These are phyloP conservation scores for Etheostoma cragini DNA, from an alignment of 2,113 vertebrate species.

Conservation along the genomic window DNA sequence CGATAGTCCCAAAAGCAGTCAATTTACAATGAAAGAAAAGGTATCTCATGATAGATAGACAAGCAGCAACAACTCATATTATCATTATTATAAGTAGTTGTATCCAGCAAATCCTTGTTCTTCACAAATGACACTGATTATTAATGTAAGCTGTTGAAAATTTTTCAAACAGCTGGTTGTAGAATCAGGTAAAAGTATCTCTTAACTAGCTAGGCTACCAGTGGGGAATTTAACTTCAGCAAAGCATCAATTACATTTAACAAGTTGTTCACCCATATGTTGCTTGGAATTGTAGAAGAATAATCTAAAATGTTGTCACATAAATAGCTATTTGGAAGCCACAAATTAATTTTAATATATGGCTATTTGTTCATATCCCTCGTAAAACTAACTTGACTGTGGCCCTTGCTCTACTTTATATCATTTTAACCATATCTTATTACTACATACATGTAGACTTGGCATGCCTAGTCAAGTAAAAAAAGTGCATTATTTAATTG, in stretches of 20 bases:
- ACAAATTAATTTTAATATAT: neutral
- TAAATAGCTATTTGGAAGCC: neutral
- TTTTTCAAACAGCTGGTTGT: neutral
- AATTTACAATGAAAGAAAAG: neutral
- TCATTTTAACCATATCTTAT: neutral
- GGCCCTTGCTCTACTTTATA: neutral
- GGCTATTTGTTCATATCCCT: neutral
- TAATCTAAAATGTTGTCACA: neutral
- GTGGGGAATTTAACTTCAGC: neutral
- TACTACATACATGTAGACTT: neutral
- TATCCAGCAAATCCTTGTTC: neutral
- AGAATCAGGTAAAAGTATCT: neutral
- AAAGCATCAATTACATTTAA: neutral
- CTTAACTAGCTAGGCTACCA: neutral
- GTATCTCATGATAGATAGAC: neutral
- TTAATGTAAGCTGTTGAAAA: neutral
- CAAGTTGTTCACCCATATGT: neutral
- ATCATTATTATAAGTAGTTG: neutral
- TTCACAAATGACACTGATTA: neutral
- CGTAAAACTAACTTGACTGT: neutral
- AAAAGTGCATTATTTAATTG: neutral
- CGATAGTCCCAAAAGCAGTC: neutral
- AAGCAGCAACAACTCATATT: neutral
- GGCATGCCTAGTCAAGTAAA: neutral
- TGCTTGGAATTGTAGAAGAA: neutral